A percentile compares a stretch with the other conserved stretches of the same genome.
Evolutionary conservation across 2,797 vertebrate species (phyloP).

Genomic region (Linurgus olivaceus): DNA sequence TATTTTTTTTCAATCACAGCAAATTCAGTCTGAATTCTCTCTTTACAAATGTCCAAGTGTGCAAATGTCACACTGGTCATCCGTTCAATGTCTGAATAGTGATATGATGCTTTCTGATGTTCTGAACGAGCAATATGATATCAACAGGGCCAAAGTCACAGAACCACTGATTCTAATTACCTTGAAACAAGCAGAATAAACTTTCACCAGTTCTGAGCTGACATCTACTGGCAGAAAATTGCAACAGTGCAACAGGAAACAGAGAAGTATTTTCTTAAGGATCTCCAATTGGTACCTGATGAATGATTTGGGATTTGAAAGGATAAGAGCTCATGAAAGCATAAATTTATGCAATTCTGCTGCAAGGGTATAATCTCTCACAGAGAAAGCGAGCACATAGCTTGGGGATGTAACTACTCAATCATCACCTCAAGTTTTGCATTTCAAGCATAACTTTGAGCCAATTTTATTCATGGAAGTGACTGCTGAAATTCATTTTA

Average conservation of each 20-base stretch:
- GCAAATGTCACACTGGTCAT: not conserved
- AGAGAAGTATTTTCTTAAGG: not conserved
- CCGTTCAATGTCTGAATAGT: not conserved
- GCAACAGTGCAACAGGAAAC: not conserved
- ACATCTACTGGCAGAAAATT: conserved; percentile 52
- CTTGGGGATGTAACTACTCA: not conserved
- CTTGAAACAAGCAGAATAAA: not conserved
- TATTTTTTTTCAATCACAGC: not conserved
- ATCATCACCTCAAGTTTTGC: not conserved
- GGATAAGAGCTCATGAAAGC: not conserved
- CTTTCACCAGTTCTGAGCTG: conserved; percentile 38
- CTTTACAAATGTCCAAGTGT: not conserved
- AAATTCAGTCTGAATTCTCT: not conserved
- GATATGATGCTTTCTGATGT: not conserved
- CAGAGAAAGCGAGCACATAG: not conserved
- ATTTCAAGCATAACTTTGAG: not conserved
- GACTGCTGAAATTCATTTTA: not conserved
- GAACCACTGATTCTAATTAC: not conserved
- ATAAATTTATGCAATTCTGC: not conserved
- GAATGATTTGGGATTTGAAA: not conserved
- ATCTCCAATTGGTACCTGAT: not conserved
- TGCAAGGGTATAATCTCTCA: not conserved
- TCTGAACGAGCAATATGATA: not conserved
- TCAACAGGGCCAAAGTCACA: not conserved
- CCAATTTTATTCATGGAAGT: not conserved